Conservation (phyloP, 23 tunicate species). For the Phallusia fumigata region DNA sequence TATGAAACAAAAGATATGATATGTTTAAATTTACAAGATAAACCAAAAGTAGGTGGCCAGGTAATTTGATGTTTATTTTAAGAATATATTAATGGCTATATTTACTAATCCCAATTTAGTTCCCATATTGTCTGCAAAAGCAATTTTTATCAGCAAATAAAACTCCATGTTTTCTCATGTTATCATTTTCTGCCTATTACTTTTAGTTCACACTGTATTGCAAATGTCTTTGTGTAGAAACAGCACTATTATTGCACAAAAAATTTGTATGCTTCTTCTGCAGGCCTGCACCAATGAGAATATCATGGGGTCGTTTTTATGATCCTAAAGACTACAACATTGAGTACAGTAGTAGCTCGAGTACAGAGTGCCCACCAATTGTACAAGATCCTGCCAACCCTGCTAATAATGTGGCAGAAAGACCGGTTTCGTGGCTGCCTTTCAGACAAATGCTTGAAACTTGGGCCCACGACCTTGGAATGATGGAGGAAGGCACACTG, state of each 20-base stretch:
- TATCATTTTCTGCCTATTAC: too few species aligned
- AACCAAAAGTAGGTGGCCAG: too few species aligned
- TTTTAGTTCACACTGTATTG: too few species aligned
- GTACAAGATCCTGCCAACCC: constrained; percentile 98
- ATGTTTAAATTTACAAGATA: too few species aligned
- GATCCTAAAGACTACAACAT: constrained; percentile 90
- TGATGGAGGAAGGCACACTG: constrained; percentile 57
- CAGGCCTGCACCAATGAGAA: constrained; percentile 65
- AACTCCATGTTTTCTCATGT: background rate
- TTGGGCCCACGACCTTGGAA: constrained; percentile 67
- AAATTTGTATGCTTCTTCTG: too few species aligned
- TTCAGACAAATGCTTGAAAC: constrained; percentile 55
- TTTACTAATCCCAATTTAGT: too few species aligned
- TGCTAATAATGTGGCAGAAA: constrained; percentile 87
- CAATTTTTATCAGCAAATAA: background rate
- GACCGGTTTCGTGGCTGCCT: constrained; percentile 74
- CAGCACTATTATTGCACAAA: too few species aligned
- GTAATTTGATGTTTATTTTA: too few species aligned
- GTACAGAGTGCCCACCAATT: constrained; percentile 66
- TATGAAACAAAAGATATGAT: too few species aligned
- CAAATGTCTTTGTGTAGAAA: too few species aligned
- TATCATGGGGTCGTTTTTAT: constrained; percentile 86
- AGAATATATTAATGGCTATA: too few species aligned
- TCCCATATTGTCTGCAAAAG: too few species aligned
- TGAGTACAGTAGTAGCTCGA: constrained; percentile 60